Base-by-base conservation (phyloP, 2,888 invertebrate species). In the Apomyelois bistriatella region DNA sequence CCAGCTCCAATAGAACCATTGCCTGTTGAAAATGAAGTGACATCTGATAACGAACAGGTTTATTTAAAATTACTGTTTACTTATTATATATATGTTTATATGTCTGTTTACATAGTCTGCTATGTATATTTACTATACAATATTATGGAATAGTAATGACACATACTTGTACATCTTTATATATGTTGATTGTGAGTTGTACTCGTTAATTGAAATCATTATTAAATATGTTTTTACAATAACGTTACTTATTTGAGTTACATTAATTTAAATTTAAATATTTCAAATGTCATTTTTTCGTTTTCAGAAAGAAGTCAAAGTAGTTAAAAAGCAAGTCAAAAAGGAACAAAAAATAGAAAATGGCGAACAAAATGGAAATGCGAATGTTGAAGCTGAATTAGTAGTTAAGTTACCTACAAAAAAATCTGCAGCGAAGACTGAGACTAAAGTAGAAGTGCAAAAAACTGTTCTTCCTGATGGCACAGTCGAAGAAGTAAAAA, bases 31-130 rank as follows among this genome's bases (percentile, higher is more conserved):
- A 79, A 78, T 55, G 64, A 70, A 58, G 61, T 61, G 55, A 70
- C 60, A 67, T 70, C 65, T 68, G 70, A 79, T 62, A 66, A 75
- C 62, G 73, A 84, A 72, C 82, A 88, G 89, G 88, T 88, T 75
- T 74, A 83, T 77, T 74, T 82, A 72, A 85, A 83, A 79, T 83
- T 82, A 83, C 73, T 85, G 74, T 85, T 76, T 75, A 77, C 73
- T 79, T 82, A 79, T 69, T 85, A 85, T 79, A 66, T 82, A 58
- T 82, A 72, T 78, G 74, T 85, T 65, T 84, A 78, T 75, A 71
- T 82, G 68, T 82, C 69, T 78, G 79, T 85, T 75, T 83, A 78
- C 67, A 63, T 83, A 70, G 64, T 80, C 61, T 83, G 82, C 69
- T 85, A 84, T 69, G 76, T 70, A 54, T 85, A 83, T 72, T 78